Percentiles rank a stretch among this genome's conserved stretches.
These are phyloP conservation scores for Arge pagana DNA, from an alignment of 2,888 invertebrate genomes.

Conservation along the genomic window DNA sequence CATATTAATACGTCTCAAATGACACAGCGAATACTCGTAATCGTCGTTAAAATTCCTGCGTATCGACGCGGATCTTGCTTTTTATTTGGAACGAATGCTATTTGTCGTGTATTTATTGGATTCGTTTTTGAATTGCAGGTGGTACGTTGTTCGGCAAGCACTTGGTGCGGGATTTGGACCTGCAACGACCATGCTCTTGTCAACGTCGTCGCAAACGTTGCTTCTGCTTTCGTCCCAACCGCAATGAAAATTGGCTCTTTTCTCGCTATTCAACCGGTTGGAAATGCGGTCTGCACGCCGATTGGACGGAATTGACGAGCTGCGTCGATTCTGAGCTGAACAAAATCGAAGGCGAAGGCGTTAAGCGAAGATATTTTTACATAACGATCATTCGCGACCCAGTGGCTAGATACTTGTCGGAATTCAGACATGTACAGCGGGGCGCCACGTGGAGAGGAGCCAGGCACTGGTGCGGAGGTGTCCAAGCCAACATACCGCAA, in stretches of 20 bases:
- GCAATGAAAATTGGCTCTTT: constrained; percentile 96
- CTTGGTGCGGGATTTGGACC: constrained; percentile 91
- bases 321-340: constrained; percentile 92
- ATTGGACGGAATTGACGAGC: constrained; percentile 94
- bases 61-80: too few species aligned
- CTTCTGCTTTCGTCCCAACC: constrained; percentile 89
- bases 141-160: constrained; percentile 97
- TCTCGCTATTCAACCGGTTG: constrained; percentile 96
- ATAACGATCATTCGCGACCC: constrained; percentile 95
- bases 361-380: constrained; percentile 91
- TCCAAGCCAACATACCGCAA: constrained; percentile 80
- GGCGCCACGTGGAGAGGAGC: constrained; percentile 95
- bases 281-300: constrained; percentile 98
- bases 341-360: constrained; percentile 82
- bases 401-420: constrained; percentile 89
- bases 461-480: constrained; percentile 66
- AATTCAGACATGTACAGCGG: constrained; percentile 94
- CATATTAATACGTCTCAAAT: too few species aligned
- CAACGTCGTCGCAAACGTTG: constrained; percentile 86
- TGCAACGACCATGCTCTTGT: constrained; percentile 92
- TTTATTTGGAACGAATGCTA: too few species aligned
- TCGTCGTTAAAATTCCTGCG: too few species aligned
- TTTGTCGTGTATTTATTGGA: too few species aligned
- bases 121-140: constrained; percentile 59
- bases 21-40: too few species aligned